These are phyloP conservation scores for Phyto melanocephala DNA, from an alignment of 2,888 invertebrate genomes.

Conservation along the genomic window DNA sequence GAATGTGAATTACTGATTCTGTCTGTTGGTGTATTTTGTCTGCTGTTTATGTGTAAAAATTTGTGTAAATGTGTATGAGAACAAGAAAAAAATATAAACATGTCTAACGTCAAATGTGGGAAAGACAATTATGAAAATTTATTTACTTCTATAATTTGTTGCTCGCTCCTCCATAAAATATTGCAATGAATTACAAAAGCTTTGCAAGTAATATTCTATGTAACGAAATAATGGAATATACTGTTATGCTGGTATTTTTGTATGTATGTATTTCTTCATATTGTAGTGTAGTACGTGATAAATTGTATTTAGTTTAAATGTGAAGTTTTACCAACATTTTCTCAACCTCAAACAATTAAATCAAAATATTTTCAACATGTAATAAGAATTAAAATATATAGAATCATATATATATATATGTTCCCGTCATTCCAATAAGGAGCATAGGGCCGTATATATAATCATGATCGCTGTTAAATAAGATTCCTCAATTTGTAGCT, in stretches of 20 bases:
- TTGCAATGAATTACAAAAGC: constrained; percentile 1
- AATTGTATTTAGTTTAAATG: not conserved
- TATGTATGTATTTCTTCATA: too few species aligned
- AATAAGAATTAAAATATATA: not conserved
- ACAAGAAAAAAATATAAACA: not conserved
- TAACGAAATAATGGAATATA: not conserved
- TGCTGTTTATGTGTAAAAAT: not conserved
- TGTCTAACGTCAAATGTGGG: constrained; percentile 17
- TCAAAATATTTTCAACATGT: not conserved
- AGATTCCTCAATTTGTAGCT: not conserved
- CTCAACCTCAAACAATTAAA: not conserved
- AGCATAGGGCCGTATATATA: too few species aligned
- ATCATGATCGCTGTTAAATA: not conserved
- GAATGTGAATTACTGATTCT: not conserved
- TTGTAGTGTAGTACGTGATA: not conserved
- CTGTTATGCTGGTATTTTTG: too few species aligned
- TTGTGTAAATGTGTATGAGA: not conserved
- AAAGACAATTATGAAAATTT: constrained; percentile 33
- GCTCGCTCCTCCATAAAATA: not conserved
- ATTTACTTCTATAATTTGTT: constrained; percentile 4
- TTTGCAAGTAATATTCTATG: not conserved
- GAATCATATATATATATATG: too few species aligned
- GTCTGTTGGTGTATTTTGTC: not conserved
- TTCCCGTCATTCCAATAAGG: too few species aligned
- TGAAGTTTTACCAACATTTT: not conserved